A percentile compares a stretch with the other conserved stretches of the same genome.
These are phyloP conservation scores for Chesias legatella DNA, from an alignment of 2,888 invertebrate species.

Conservation along the genomic window DNA sequence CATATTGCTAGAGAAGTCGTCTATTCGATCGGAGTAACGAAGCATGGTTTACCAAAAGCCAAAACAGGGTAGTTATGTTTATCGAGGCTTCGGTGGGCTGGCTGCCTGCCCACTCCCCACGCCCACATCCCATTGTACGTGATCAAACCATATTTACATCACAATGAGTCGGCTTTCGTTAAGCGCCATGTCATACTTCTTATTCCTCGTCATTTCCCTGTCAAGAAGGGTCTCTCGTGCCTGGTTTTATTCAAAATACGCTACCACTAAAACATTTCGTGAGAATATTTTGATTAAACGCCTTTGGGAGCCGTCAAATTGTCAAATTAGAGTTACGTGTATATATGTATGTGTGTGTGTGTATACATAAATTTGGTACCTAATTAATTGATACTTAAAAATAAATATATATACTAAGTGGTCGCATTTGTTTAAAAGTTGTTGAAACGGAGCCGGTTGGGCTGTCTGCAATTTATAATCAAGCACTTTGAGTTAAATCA, in stretches of 20 bases:
- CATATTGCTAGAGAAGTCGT: slow-evolving; percentile 12
- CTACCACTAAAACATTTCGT: slow-evolving; percentile 1
- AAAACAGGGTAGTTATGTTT: slow-evolving; percentile 53
- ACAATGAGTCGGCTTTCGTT: slow-evolving; percentile 66
- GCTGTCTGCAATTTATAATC: slow-evolving; percentile 25
- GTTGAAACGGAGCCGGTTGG: slow-evolving; percentile 19
- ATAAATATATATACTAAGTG: too few relatives aligned
- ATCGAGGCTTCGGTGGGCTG: slow-evolving; percentile 49
- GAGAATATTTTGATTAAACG: too few relatives aligned
- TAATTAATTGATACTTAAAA: too few relatives aligned
- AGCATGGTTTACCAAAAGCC: slow-evolving; percentile 37
- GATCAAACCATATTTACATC: slow-evolving; percentile 74
- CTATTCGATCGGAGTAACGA: slow-evolving; percentile 31
- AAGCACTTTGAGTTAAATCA: slow-evolving; percentile 26
- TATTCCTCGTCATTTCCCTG: slow-evolving; percentile 27
- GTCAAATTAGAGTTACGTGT: too few relatives aligned
- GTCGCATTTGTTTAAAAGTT: slow-evolving; percentile 8
- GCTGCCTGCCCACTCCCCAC: slow-evolving; percentile 57
- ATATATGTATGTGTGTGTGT: too few relatives aligned
- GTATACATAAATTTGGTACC: too few relatives aligned
- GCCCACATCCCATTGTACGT: slow-evolving; percentile 67
- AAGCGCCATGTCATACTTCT: slow-evolving; percentile 55
- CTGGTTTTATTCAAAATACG: slow-evolving; percentile 3
- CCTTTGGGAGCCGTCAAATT: too few relatives aligned
- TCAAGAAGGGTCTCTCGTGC: slow-evolving; percentile 17